Evolutionary conservation across 1,140 invertebrate species (phyloP), one percentile per base, ranked within the genome.

Genomic region (Aradophagus sp.): DNA sequence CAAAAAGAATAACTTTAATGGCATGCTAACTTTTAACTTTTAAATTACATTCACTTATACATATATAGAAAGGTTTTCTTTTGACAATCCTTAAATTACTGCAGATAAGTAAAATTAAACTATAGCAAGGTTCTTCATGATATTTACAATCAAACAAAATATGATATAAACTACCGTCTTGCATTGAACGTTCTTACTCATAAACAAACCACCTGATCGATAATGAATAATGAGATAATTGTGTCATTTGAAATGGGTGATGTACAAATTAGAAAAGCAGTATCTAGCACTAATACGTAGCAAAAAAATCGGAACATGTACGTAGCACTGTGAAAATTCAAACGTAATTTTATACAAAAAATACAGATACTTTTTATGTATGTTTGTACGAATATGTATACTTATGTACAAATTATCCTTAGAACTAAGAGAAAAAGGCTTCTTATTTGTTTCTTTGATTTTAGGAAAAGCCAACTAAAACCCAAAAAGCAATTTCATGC

Each of bases 271-370:
- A 29, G 15, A 47, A 4, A 27, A 35, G 27, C n/a, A n/a, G n/a
- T n/a, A 47, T 48, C 8, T 31, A 29, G 38, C 26, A 16, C n/a
- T n/a, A n/a, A n/a, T 47, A 42, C 31, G 32, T 58, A 56, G 67
- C 42, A 55, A 73, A 62, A 55, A 39, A 27, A 62, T 52, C 59
- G 41, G 56, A 69, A 61, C 55, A n/a, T n/a, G n/a, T n/a, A n/a
- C n/a, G n/a, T n/a, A n/a, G n/a, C n/a, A n/a, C n/a, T n/a, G n/a
- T n/a, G 44, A 45, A 45, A 39, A 50, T 55, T 48, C 38, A n/a
- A n/a, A n/a, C n/a, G n/a, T n/a, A 74, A 66, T 65, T 69, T 61
- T 74, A 38, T 69, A 69, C 65, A 74, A 74, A 73, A 66, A 66
- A 68, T 42, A 58, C 52, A 56, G 58, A 63, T 53, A 55, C 38